Evolutionary conservation across 2,797 vertebrate genomes (phyloP).

Genomic region (Chanos chanos): DNA sequence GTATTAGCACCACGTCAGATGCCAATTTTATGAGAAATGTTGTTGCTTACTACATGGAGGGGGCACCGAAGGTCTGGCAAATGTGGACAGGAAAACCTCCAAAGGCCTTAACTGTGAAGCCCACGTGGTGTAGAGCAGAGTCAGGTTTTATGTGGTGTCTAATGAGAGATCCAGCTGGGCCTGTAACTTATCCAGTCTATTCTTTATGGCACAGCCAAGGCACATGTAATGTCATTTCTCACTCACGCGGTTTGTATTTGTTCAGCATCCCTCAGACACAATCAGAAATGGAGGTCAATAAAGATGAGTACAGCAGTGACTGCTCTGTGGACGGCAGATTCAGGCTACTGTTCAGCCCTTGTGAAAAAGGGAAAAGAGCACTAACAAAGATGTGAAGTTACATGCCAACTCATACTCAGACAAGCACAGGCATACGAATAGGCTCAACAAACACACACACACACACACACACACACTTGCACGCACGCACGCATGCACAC

Average conservation of each 20-base stretch:
- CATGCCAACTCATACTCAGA: neutral
- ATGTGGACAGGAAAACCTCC: neutral
- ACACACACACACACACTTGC: neutral
- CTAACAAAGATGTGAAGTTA: neutral
- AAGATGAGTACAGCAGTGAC: too few relatives aligned
- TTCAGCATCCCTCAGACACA: slow-evolving; percentile 8
- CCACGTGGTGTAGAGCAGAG: slow-evolving; percentile 48
- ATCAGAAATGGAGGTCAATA: neutral
- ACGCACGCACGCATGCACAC: neutral
- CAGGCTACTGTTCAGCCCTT: neutral
- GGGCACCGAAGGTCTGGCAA: neutral
- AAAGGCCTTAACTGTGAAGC: slow-evolving; percentile 42
- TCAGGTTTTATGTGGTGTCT: slow-evolving; percentile 54
- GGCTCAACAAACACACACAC: neutral
- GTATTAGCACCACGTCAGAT: too few relatives aligned
- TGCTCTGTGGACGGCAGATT: neutral
- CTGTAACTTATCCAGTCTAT: slow-evolving; percentile 49
- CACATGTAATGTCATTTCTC: neutral
- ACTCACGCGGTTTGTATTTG: slow-evolving; percentile 1
- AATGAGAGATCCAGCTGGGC: slow-evolving; percentile 59
- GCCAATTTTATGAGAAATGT: too few relatives aligned
- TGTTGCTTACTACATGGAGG: neutral
- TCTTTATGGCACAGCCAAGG: slow-evolving; percentile 31
- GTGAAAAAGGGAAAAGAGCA: neutral
- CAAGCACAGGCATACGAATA: neutral